A percentile compares a stretch with the other conserved stretches of the same genome.
phyloP scores from a whole-genome alignment of 2,113 vertebrate species.

The Poeciliopsis retropinna region DNA sequence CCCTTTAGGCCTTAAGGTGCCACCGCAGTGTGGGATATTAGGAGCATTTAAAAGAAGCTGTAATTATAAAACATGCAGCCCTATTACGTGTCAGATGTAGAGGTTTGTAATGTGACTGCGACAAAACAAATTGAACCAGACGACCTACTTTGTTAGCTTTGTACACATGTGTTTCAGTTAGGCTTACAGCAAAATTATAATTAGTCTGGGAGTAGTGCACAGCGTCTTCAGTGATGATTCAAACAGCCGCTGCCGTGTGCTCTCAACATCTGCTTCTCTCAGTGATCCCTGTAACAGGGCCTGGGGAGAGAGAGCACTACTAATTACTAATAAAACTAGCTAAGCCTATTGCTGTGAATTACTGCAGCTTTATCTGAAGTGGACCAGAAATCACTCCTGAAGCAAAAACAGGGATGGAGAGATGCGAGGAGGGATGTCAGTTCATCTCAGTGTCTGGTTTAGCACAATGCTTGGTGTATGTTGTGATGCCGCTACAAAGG shows the following conservation, averaged over 20 bases:
- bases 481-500: neutral
- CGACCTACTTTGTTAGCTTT: slow-evolving; percentile 72
- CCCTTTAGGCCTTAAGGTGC: slow-evolving; percentile 37
- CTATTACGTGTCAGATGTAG: slow-evolving; percentile 14
- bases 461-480: slow-evolving; percentile 22
- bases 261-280: slow-evolving; percentile 86
- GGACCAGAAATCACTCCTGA: slow-evolving; percentile 82
- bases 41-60: slow-evolving; percentile 14
- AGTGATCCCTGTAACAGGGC: slow-evolving; percentile 82
- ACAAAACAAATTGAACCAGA: slow-evolving; percentile 64
- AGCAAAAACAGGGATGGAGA: slow-evolving; percentile 78
- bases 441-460: slow-evolving; percentile 57
- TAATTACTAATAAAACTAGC: slow-evolving; percentile 93
- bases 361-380: slow-evolving; percentile 87
- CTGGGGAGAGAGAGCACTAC: slow-evolving; percentile 78
- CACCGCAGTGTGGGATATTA: slow-evolving; percentile 10
- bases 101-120: slow-evolving; percentile 51
- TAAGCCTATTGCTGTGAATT: slow-evolving; percentile 90
- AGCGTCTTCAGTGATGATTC: slow-evolving; percentile 72
- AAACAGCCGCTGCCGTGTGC: slow-evolving; percentile 81
- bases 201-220: slow-evolving; percentile 73
- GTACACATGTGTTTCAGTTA: slow-evolving; percentile 74
- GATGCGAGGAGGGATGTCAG: slow-evolving; percentile 71
- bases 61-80: slow-evolving; percentile 2
- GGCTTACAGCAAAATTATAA: slow-evolving; percentile 82